Evolutionary conservation across 2,888 invertebrate species (phyloP).

Genomic region (Nymphalis urticae): DNA sequence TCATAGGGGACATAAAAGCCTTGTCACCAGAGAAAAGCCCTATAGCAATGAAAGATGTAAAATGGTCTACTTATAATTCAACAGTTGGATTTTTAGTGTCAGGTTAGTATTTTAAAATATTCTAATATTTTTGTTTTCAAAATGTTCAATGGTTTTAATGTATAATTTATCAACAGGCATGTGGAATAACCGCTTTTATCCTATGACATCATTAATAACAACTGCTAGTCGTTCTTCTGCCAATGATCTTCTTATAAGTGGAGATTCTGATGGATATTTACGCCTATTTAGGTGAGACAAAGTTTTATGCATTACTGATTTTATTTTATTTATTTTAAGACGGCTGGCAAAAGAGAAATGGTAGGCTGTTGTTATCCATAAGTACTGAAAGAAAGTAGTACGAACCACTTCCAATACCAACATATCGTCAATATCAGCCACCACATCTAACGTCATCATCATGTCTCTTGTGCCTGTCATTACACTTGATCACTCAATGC

Average conservation of each 20-base stretch:
- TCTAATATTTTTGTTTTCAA: constrained; percentile 9
- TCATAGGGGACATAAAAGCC: constrained; percentile 93
- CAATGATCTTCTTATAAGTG: constrained; percentile 91
- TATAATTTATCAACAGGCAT: constrained; percentile 80
- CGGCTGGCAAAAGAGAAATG: no score
- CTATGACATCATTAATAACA: constrained; percentile 90
- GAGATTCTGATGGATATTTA: constrained; percentile 94
- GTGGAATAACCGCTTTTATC: constrained; percentile 95
- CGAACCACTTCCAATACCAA: no score
- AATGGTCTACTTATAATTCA: constrained; percentile 93
- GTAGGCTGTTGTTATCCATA: no score
- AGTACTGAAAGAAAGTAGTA: no score
- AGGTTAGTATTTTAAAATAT: constrained; percentile 76
- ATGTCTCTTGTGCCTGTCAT: no score
- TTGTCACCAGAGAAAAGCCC: constrained; percentile 93
- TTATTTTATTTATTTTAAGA: no score
- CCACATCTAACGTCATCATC: no score
- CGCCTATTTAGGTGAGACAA: constrained; percentile 88
- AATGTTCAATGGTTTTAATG: not conserved
- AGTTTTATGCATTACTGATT: no score
- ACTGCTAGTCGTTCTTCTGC: constrained; percentile 91
- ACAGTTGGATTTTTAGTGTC: constrained; percentile 93
- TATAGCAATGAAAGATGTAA: constrained; percentile 93
- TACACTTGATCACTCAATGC: no score
- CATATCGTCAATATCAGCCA: no score